Conservation (phyloP, 2,113 vertebrate species). For the Daubentonia madagascariensis region DNA sequence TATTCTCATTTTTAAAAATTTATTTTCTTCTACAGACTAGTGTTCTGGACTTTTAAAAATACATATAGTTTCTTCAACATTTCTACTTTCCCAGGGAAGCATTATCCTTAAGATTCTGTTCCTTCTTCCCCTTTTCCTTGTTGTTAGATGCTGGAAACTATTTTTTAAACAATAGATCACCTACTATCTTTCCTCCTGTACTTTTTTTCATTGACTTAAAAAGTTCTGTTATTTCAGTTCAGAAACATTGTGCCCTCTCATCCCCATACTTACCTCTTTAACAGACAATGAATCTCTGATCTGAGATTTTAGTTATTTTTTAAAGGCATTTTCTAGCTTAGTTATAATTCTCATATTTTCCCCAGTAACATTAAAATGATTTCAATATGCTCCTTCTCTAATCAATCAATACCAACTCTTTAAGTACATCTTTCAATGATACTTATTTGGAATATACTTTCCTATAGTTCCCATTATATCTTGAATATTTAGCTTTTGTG, state of each 20-base stretch:
- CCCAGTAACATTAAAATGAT: neutral
- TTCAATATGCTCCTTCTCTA: neutral
- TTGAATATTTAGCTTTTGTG: neutral
- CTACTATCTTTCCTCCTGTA: neutral
- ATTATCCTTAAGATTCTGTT: neutral
- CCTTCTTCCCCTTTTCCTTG: neutral
- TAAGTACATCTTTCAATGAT: neutral
- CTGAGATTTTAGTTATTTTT: neutral
- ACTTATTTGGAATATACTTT: neutral
- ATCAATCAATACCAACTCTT: neutral
- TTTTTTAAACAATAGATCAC: neutral
- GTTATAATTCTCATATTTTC: neutral
- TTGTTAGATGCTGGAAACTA: neutral
- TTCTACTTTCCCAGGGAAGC: neutral
- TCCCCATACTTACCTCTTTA: neutral
- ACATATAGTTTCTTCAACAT: neutral
- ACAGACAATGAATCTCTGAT: neutral
- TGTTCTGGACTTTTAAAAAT: neutral
- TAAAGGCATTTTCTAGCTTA: neutral
- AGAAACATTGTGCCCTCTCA: neutral
- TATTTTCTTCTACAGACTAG: neutral
- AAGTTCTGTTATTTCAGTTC: neutral
- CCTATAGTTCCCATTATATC: neutral
- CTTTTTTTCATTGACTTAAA: neutral
- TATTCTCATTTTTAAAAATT: neutral